phyloP scores from a whole-genome alignment of 2,888 invertebrate species.

The Conus canariensis region DNA sequence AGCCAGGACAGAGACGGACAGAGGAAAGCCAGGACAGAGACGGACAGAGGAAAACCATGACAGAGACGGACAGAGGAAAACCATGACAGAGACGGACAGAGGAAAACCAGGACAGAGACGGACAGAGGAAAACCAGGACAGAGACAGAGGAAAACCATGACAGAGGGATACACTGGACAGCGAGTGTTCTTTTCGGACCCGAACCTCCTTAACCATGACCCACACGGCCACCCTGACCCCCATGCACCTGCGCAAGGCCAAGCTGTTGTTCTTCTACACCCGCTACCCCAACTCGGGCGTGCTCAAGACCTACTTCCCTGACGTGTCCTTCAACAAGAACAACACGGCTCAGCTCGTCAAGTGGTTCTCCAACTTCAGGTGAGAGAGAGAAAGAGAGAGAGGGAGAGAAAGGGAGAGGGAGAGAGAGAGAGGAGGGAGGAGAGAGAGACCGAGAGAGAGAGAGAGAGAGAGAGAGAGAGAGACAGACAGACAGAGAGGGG shows the following conservation, averaged over 20 bases:
- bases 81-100: no score
- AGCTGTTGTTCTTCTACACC: constrained; percentile 99
- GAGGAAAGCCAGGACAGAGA: background rate
- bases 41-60: background rate
- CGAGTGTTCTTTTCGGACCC: no score
- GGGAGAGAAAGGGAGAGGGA: background rate
- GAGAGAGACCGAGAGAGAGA: background rate
- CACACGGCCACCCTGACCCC: constrained; percentile 91
- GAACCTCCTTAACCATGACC: constrained; percentile 18
- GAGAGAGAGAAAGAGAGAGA: constrained; percentile 51
- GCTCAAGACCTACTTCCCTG: constrained; percentile 99
- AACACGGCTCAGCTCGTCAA: constrained; percentile 99
- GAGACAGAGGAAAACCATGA: no score
- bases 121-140: no score
- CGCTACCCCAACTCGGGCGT: constrained; percentile 99
- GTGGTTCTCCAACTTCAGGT: constrained; percentile 99
- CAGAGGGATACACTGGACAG: no score
- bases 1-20: no score
- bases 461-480: background rate
- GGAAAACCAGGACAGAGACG: no score
- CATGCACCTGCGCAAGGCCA: constrained; percentile 99
- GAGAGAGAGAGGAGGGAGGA: no score
- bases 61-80: background rate
- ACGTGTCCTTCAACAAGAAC: constrained; percentile 99
- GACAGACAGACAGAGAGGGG: background rate